These are phyloP conservation scores for Notarius quadriscutis DNA, from an alignment of 2,113 vertebrate genomes.

Conservation along the genomic window DNA sequence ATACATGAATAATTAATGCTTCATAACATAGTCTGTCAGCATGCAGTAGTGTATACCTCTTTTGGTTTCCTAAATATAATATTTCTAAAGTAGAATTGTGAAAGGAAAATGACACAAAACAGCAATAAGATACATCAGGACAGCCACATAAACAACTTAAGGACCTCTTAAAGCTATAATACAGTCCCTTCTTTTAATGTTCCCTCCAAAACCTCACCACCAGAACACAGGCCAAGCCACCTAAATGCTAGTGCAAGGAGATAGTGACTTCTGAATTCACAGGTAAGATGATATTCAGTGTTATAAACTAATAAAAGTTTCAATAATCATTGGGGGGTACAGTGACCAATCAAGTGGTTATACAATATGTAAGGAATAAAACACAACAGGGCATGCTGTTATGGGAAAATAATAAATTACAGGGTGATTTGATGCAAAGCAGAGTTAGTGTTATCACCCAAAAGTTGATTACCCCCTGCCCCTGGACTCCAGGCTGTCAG, in stretches of 20 bases:
- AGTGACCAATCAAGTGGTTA: not conserved
- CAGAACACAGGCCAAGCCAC: not conserved
- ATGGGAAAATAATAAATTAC: not conserved
- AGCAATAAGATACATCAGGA: not conserved
- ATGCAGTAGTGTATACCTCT: not conserved
- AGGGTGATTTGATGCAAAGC: not conserved
- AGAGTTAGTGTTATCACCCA: not conserved
- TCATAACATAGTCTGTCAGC: not conserved
- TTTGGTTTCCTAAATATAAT: not conserved
- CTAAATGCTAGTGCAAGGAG: not conserved
- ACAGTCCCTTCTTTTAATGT: not conserved
- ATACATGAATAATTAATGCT: not conserved
- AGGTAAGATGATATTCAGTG: not conserved
- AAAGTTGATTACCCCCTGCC: not conserved
- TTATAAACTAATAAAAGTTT: not conserved
- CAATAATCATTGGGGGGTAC: not conserved
- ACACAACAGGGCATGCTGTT: not conserved
- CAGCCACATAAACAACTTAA: not conserved
- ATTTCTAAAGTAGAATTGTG: not conserved
- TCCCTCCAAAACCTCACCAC: not conserved
- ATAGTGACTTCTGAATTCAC: not conserved
- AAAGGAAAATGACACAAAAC: not conserved
- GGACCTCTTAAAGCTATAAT: not conserved
- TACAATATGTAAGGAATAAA: not conserved
- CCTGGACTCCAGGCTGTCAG: too few relatives aligned